These are phyloP conservation scores for Columba janthina DNA, from an alignment of 2,113 vertebrate genomes.

Conservation along the genomic window DNA sequence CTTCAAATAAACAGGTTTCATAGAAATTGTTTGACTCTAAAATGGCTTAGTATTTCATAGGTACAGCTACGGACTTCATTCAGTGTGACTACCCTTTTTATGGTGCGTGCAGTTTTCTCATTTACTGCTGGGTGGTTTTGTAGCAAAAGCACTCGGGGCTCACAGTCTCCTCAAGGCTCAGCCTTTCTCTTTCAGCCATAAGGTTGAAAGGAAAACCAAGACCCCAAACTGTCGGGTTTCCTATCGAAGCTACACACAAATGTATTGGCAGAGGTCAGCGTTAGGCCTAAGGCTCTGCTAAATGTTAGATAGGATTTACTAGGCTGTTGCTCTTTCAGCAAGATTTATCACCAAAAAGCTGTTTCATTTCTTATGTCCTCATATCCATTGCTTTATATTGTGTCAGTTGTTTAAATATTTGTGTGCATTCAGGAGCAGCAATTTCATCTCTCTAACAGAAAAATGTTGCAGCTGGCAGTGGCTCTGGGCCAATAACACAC, in stretches of 20 bases:
- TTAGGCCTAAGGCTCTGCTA: background rate
- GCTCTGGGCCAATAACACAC: conserved; percentile 49
- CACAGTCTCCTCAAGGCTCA: background rate
- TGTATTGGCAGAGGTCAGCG: background rate
- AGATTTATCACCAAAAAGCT: background rate
- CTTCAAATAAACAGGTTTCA: background rate
- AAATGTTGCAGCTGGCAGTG: conserved; percentile 53
- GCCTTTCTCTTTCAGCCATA: background rate
- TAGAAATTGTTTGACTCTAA: background rate
- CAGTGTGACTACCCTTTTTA: background rate
- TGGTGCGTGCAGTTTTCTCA: background rate
- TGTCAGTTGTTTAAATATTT: background rate
- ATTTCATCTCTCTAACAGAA: conserved; percentile 21
- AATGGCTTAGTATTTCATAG: background rate
- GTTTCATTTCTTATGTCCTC: background rate
- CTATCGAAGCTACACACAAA: background rate
- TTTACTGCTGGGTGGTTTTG: conserved; percentile 4
- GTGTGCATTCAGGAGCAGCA: background rate
- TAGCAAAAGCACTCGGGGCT: conserved; percentile 10
- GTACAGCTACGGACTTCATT: background rate
- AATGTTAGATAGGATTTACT: background rate
- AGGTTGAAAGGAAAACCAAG: background rate
- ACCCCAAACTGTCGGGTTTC: background rate
- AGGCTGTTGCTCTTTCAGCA: background rate
- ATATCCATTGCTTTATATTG: background rate